These are phyloP conservation scores for Piprites chloris DNA, from an alignment of 2,113 vertebrate species.

Conservation along the genomic window DNA sequence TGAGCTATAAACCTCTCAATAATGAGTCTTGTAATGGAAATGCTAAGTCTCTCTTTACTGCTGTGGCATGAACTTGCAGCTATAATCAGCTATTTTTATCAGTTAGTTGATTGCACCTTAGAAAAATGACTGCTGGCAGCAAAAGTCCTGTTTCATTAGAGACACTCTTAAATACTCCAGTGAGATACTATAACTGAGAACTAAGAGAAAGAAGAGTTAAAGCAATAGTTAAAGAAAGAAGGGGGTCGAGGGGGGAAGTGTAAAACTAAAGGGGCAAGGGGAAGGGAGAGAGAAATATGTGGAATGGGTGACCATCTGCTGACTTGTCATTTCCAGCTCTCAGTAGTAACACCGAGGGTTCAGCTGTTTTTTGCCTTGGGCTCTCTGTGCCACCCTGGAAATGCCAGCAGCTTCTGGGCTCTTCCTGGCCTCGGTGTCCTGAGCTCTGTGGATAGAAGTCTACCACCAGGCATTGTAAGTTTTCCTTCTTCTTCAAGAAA, in stretches of 20 bases:
- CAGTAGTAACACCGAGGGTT: background rate
- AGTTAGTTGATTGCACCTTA: constrained; percentile 79
- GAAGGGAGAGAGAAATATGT: background rate
- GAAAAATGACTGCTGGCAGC: constrained; percentile 77
- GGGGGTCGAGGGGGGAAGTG: background rate
- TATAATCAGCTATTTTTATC: constrained; percentile 74
- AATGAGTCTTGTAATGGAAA: constrained; percentile 69
- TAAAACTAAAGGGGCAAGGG: background rate
- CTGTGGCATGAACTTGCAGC: constrained; percentile 26
- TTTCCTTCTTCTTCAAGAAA: background rate
- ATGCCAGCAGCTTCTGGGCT: background rate
- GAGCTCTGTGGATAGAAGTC: background rate
- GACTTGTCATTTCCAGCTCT: background rate
- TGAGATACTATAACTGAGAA: background rate
- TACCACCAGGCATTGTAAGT: background rate
- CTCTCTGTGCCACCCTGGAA: background rate
- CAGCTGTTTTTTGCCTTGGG: background rate
- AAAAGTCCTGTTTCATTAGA: constrained; percentile 68
- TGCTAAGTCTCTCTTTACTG: constrained; percentile 34
- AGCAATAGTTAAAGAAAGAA: background rate
- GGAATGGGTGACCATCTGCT: background rate
- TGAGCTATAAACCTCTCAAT: constrained; percentile 58
- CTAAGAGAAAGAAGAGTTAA: background rate
- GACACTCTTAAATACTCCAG: background rate
- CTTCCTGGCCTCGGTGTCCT: background rate